A percentile compares a stretch with the other conserved stretches of the same genome.
Conservation (phyloP, 2,888 invertebrate genomes). For the Shargacucullia verbasci region DNA sequence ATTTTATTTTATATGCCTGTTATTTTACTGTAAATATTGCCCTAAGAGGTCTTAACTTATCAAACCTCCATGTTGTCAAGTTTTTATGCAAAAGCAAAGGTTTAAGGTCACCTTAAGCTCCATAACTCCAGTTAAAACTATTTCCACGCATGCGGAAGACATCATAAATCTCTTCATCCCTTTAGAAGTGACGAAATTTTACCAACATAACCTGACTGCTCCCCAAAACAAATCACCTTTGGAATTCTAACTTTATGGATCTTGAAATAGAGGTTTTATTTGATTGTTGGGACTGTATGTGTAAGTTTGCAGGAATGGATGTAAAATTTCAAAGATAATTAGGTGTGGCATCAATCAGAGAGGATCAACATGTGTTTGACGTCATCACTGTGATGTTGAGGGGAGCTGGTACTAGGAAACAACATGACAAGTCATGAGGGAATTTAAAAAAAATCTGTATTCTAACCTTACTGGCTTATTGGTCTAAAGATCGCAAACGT, state of each 20-base stretch:
- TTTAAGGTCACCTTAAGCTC: slow-evolving; percentile 24
- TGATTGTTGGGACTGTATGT: not conserved
- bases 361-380: slow-evolving; percentile 68
- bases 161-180: slow-evolving; percentile 53
- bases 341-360: slow-evolving; percentile 73
- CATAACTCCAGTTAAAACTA: slow-evolving; percentile 39
- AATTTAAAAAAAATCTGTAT: slow-evolving; percentile 13
- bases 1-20: no score
- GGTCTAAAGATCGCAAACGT: no score
- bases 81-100: slow-evolving; percentile 1
- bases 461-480: no score
- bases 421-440: slow-evolving; percentile 17
- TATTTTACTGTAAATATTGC: no score
- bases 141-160: slow-evolving; percentile 49
- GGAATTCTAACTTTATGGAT: not conserved
- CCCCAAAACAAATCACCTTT: not conserved
- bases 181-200: slow-evolving; percentile 35
- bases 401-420: slow-evolving; percentile 16
- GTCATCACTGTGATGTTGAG: slow-evolving; percentile 61
- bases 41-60: slow-evolving; percentile 1
- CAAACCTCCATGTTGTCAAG: slow-evolving; percentile 10
- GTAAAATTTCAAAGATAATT: slow-evolving; percentile 73
- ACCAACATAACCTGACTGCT: slow-evolving; percentile 25
- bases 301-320: slow-evolving; percentile 44
- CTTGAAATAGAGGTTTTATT: not conserved